Percentiles rank a stretch among this genome's conserved stretches.
Evolutionary conservation across 2,113 vertebrate genomes (phyloP).

Genomic region (Cichladusa arquata): DNA sequence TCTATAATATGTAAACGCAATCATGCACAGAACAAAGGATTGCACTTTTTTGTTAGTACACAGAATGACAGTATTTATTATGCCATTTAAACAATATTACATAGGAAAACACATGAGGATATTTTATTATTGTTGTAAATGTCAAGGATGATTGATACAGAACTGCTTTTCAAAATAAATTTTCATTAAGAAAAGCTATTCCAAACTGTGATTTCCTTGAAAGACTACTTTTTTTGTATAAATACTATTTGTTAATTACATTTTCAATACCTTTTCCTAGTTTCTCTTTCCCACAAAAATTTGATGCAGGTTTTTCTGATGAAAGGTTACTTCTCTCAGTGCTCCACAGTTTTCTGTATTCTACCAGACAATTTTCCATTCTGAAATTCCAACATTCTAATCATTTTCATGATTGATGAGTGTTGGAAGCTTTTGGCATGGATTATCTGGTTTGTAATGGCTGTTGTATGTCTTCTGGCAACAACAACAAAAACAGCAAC

Average conservation of each 20-base stretch:
- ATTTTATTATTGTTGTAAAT: slow-evolving; percentile 39
- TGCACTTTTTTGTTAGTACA: slow-evolving; percentile 31
- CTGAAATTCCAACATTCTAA: neutral
- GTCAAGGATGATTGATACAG: slow-evolving; percentile 17
- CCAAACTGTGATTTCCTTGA: slow-evolving; percentile 11
- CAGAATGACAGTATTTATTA: slow-evolving; percentile 61
- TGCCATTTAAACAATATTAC: slow-evolving; percentile 57
- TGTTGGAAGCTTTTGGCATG: neutral
- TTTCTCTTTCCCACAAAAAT: neutral
- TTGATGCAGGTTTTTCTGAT: neutral
- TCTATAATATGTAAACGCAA: slow-evolving; percentile 66
- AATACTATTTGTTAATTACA: slow-evolving; percentile 1
- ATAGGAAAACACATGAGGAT: slow-evolving; percentile 24
- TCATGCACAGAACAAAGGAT: slow-evolving; percentile 64
- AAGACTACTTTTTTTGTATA: neutral
- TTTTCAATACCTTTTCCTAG: neutral
- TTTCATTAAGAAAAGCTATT: neutral
- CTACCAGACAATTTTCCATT: neutral
- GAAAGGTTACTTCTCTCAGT: neutral
- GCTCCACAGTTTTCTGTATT: neutral
- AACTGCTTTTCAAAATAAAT: slow-evolving; percentile 26
- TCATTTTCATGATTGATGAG: neutral
- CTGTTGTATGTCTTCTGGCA: neutral
- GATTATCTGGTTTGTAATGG: neutral
- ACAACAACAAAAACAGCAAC: neutral